These are phyloP conservation scores for Garra rufa DNA, from an alignment of 2,113 vertebrate species.

Conservation along the genomic window DNA sequence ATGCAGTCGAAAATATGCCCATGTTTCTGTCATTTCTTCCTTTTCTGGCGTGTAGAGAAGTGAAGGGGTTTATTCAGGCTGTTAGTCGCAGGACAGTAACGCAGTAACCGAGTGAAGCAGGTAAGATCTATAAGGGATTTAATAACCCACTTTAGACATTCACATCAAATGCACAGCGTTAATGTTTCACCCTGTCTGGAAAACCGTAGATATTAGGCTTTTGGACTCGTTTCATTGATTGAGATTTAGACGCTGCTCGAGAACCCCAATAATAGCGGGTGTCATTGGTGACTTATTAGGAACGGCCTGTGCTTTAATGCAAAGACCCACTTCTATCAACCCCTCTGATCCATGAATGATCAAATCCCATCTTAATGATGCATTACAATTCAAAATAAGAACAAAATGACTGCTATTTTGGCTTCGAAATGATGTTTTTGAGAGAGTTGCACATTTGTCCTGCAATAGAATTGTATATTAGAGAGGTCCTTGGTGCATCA, in stretches of 20 bases:
- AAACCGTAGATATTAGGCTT: not conserved
- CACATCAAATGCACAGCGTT: not conserved
- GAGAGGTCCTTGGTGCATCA: not conserved
- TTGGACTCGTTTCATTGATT: not conserved
- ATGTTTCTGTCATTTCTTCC: not conserved
- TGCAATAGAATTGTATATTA: not conserved
- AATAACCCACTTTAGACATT: not conserved
- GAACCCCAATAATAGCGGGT: not conserved
- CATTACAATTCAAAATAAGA: not conserved
- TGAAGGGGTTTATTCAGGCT: not conserved
- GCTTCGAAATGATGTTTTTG: not conserved
- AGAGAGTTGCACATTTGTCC: not conserved
- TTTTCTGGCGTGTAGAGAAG: not conserved
- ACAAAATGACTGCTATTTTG: not conserved
- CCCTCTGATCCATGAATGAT: not conserved
- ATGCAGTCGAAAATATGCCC: not conserved
- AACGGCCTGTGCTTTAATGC: constrained; percentile 18
- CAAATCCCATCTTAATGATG: not conserved
- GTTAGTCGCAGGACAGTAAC: constrained; percentile 40
- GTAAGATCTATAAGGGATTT: not conserved
- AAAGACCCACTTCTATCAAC: not conserved
- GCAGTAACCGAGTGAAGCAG: constrained; percentile 25
- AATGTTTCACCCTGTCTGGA: not conserved
- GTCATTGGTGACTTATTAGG: not conserved
- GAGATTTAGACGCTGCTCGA: not conserved